phyloP scores from a whole-genome alignment of 2,113 vertebrate genomes.

The Phasianus colchicus region DNA sequence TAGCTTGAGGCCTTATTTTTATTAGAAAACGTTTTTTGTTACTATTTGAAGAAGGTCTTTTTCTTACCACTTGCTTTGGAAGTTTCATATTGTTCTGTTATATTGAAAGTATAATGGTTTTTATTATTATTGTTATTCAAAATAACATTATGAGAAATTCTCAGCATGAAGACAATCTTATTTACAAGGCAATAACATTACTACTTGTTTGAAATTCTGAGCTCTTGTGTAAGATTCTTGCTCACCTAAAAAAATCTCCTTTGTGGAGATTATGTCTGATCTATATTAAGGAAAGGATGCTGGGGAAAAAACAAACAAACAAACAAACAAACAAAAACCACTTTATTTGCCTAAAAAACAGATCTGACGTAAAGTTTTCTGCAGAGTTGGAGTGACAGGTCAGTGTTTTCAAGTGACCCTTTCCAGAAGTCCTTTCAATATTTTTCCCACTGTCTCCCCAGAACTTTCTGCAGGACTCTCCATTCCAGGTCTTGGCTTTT shows the following conservation, averaged over 20 bases:
- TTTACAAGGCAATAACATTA: neutral
- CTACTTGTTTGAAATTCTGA: neutral
- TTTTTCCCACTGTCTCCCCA: neutral
- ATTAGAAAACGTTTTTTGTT: constrained; percentile 46
- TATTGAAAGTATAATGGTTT: neutral
- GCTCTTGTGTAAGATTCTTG: neutral
- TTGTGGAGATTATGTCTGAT: neutral
- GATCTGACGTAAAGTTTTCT: neutral
- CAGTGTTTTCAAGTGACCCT: neutral
- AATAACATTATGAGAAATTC: constrained; percentile 39
- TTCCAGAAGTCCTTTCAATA: neutral
- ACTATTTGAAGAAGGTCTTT: neutral
- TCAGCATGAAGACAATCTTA: neutral
- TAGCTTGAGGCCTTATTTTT: constrained; percentile 63
- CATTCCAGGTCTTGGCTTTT: neutral
- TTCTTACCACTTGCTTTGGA: constrained; percentile 42
- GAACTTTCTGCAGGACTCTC: neutral
- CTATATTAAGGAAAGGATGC: neutral
- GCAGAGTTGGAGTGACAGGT: neutral
- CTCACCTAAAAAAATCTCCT: neutral
- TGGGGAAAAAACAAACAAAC: neutral
- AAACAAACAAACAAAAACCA: neutral
- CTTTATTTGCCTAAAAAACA: neutral
- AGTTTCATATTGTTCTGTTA: neutral
- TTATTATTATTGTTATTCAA: constrained; percentile 17